Base-by-base conservation (phyloP, 2,888 invertebrate species). In the Myopa tessellatipennis region DNA sequence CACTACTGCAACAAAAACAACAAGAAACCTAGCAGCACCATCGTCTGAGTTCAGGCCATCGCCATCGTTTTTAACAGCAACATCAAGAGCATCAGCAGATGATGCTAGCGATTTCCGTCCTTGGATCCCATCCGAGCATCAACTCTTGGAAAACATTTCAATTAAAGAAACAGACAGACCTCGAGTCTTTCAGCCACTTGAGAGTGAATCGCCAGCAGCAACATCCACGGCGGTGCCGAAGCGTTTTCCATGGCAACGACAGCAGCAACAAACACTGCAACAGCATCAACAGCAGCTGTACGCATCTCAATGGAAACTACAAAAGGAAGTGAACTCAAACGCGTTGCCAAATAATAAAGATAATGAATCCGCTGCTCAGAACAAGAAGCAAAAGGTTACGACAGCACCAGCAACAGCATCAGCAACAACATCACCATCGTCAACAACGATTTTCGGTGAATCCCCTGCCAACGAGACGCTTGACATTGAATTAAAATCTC, bases 61-160 rank as follows among this genome's bases (percentile, higher is more conserved):
- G 45, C 45, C 45, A 45, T 45, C 10, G 45, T 10, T 8, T 45
- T 45, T 2, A n/a, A 63, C 26, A 2, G 16, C 75, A 68, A 73
- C 71, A 45, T 16, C 68, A 74, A 60, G 63, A 79, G 36, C 73
- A 70, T 14, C 68, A 63, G 52, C 74, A 70, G 26, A 26, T 2
- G 26, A 83, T 63, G 86, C 84, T 69, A 83, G 85, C 77, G 85
- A 82, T 14, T 88, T 89, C 71, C 85, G 84, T 5, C 88, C 88
- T 8, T 85, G 89, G 58, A 81, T 85, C 61, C 84, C 26, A 26
- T 26, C 26, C 26, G 26, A 26, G 26, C 26, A 45, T 6, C 45
- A 10, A 45, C 86, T 83, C 77, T 83, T 84, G 0, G 85, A 87
- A 80, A 81, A 83, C 16, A 86, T 87, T 36, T 84, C 86, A 8